Evolutionary conservation across 2,888 invertebrate species (phyloP).

Genomic region (Archips crataeganus): DNA sequence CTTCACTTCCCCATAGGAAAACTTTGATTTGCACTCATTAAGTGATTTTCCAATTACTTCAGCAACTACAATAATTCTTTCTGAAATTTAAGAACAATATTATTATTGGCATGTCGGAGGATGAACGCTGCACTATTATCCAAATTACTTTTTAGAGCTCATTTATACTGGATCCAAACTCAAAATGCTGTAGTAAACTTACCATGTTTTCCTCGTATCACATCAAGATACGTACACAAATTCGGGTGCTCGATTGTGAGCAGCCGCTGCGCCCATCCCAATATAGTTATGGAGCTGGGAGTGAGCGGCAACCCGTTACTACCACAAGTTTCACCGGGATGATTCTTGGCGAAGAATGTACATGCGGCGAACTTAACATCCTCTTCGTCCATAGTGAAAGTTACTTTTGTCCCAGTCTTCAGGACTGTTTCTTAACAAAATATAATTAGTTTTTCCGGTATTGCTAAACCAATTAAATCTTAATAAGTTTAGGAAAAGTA

Average conservation of each 20-base stretch:
- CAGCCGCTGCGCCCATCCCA: constrained; percentile 94
- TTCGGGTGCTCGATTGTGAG: constrained; percentile 92
- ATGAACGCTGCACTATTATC: no score
- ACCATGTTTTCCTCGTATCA: constrained; percentile 98
- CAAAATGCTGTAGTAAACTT: constrained; percentile 48
- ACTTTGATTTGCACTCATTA: constrained; percentile 78
- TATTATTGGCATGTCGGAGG: not conserved
- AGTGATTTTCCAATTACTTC: constrained; percentile 91
- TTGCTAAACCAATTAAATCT: not conserved
- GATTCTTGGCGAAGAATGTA: constrained; percentile 96
- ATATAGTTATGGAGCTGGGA: constrained; percentile 97
- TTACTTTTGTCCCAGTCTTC: not conserved
- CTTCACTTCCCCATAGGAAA: constrained; percentile 81
- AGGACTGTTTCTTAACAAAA: not conserved
- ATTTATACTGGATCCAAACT: no score
- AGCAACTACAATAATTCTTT: constrained; percentile 93
- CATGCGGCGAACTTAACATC: constrained; percentile 90
- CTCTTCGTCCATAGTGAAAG: constrained; percentile 61
- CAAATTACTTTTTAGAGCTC: no score
- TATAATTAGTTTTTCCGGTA: not conserved
- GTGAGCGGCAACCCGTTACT: constrained; percentile 98
- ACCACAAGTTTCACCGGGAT: constrained; percentile 96
- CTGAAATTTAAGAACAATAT: constrained; percentile 74
- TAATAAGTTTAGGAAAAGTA: not conserved
- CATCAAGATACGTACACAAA: constrained; percentile 95